Evolutionary conservation across 2,113 vertebrate species (phyloP).

Genomic region (Myotis brandtii): DNA sequence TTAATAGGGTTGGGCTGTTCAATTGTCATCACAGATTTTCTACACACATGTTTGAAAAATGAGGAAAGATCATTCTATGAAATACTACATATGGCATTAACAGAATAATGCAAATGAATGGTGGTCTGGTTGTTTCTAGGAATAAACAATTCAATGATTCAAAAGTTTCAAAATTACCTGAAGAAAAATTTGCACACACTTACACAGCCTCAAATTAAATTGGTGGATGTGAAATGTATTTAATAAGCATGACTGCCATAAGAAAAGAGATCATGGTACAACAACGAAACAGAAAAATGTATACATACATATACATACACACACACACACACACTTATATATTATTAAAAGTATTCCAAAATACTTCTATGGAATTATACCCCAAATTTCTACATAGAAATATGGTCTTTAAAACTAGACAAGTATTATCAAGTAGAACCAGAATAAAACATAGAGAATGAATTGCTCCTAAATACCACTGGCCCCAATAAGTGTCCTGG

Average conservation of each 20-base stretch:
- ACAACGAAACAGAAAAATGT: neutral
- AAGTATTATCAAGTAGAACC: neutral
- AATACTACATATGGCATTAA: conserved; percentile 55
- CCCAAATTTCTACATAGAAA: neutral
- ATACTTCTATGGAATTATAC: neutral
- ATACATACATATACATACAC: neutral
- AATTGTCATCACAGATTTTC: conserved; percentile 76
- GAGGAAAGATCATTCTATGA: conserved; percentile 56
- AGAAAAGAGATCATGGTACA: neutral
- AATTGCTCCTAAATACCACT: neutral
- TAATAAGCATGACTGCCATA: neutral
- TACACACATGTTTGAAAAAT: conserved; percentile 70
- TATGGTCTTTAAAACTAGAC: neutral
- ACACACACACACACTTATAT: neutral
- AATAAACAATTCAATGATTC: conserved; percentile 48
- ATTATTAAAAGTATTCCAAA: neutral
- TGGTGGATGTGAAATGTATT: neutral
- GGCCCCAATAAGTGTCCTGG: neutral
- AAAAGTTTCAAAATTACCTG: conserved; percentile 47
- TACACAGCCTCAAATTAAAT: neutral
- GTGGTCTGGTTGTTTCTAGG: conserved; percentile 7
- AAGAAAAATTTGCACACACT: neutral
- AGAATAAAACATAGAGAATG: conserved; percentile 7
- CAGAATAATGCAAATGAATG: conserved; percentile 35
- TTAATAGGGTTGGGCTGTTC: conserved; percentile 62